Evolutionary conservation across 2,888 invertebrate genomes (phyloP).

Genomic region (Dilophus febrilis): DNA sequence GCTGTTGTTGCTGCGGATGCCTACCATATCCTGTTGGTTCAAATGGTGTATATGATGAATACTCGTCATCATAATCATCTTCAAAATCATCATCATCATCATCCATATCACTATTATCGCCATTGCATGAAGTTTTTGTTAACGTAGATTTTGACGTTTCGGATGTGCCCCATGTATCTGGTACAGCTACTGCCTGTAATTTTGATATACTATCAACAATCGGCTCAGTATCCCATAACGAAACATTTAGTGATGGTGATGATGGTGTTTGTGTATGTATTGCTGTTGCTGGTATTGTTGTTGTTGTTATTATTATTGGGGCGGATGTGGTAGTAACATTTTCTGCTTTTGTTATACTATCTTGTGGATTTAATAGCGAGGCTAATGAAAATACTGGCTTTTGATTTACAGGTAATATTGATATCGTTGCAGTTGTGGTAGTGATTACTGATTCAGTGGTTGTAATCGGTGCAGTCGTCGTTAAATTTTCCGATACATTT

Average conservation of each 20-base stretch:
- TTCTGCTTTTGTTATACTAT: no score
- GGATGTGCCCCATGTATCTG: slow-evolving; percentile 38
- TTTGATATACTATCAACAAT: slow-evolving; percentile 40
- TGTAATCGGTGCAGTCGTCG: no score
- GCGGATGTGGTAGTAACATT: no score
- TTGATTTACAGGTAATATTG: no score
- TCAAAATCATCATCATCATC: slow-evolving; percentile 29
- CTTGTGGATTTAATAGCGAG: no score
- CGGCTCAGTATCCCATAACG: slow-evolving; percentile 26
- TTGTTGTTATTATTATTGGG: background rate
- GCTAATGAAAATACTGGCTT: no score
- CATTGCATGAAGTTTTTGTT: slow-evolving; percentile 27
- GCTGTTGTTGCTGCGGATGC: no score
- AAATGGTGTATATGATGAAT: slow-evolving; percentile 12
- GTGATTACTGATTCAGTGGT: no score
- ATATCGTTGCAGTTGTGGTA: background rate
- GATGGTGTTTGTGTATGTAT: background rate
- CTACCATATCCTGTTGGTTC: no score
- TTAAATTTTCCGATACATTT: no score
- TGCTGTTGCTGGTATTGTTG: slow-evolving; percentile 3
- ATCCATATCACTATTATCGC: slow-evolving; percentile 25
- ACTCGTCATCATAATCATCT: slow-evolving; percentile 30
- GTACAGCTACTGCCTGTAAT: slow-evolving; percentile 53
- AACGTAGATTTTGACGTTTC: slow-evolving; percentile 27
- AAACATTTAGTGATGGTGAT: slow-evolving; percentile 11